Base-by-base conservation (phyloP, 53 echinoderm and acorn worm species). In the Hippasteria phrygiana region DNA sequence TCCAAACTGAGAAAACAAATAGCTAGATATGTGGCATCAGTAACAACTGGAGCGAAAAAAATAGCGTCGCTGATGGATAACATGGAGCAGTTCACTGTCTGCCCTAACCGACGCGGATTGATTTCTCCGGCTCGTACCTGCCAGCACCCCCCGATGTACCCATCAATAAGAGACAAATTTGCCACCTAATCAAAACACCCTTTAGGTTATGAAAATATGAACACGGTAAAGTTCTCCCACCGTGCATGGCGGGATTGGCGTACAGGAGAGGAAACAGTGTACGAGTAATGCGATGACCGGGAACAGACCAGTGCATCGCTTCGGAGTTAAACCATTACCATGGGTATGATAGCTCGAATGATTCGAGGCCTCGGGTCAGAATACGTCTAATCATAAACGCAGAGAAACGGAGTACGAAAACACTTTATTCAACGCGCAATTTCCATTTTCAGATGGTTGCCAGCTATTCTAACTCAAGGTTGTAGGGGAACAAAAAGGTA, bases 111-210 rank as follows among this genome's bases (percentile, higher is more conserved):
- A 48, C 10, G 28, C 51, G 69, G 70, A 70, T 85, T 69, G 53
- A 85, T 70, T 85, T 69, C 50, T 18, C 5, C 35, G n/a, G 42
- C 51, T 18, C 32, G 85, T 34, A 37, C 0, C 35, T 48, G 43
- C 82, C 43, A 33, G 48, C 45, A 31, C 42, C 31, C 24, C 24
- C 85, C 70, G 37, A 35, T 24, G 37, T 69, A 29, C 62, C 41
- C 63, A 43, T 65, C 83, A 83, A 66, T 83, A 46, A 51, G 43
- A 51, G 53, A 35, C 85, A 69, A 70, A 69, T 85, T 50, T 69
- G 69, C 70, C 71, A 36, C 85, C 70, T 51, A 85, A 85, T 70
- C 85, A 69, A 70, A 85, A 85, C 85, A 38, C 51, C 71, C 85
- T 53, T 85, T 48, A 20, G 85, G 85, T 53, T 69, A 70, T 69